Conservation (phyloP, 2,888 invertebrate genomes). For the Automeris io region DNA sequence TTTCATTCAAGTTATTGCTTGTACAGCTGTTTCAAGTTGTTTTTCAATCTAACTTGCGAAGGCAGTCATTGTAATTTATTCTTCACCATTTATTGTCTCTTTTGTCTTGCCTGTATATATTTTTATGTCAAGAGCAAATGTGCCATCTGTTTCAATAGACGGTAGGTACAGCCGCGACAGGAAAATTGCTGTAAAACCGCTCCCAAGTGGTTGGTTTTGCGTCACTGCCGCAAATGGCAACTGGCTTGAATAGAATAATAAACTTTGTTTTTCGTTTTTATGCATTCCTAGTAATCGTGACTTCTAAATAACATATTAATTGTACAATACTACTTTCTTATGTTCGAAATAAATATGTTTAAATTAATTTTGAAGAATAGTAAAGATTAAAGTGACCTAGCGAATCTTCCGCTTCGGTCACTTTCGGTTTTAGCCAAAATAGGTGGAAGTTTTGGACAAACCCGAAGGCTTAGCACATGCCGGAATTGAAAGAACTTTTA, state of each 20-base stretch:
- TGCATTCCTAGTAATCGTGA: conserved; percentile 7
- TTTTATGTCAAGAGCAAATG: conserved; percentile 9
- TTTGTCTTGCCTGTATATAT: conserved; percentile 7
- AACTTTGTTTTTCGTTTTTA: neutral
- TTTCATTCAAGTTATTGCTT: conserved; percentile 4
- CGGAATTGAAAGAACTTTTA: too few relatives aligned
- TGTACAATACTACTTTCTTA: too few relatives aligned
- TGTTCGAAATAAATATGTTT: too few relatives aligned
- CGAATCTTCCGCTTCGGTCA: too few relatives aligned
- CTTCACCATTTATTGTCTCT: conserved; percentile 3
- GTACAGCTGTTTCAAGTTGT: conserved; percentile 8
- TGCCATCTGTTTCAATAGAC: conserved; percentile 6
- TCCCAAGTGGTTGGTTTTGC: neutral
- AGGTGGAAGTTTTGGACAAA: too few relatives aligned
- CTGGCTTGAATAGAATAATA: neutral
- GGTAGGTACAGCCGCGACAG: conserved; percentile 2
- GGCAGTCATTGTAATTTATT: conserved; percentile 8
- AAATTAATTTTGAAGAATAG: too few relatives aligned
- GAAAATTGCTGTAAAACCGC: conserved; percentile 4
- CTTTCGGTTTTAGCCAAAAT: too few relatives aligned
- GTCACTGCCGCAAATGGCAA: neutral
- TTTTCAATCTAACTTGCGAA: conserved; percentile 6
- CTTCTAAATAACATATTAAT: conserved; percentile 1
- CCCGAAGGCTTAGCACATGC: too few relatives aligned
- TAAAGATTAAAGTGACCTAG: too few relatives aligned